Percentiles rank a stretch among this genome's conserved stretches.
These are phyloP conservation scores for roundworm (Caenorhabditis elegans) DNA, from an alignment of 1,140 invertebrate genomes.

Conservation along the genomic window WBcel235 BX284605.5:7154501-7155000, in stretches of 20 bases:
- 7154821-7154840: not conserved
- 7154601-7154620: not conserved
- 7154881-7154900: not conserved
- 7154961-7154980: too few species aligned
- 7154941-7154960: too few species aligned
- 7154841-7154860: not conserved
- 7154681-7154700: not conserved
- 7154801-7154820: not conserved
- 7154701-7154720: not conserved
- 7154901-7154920: constrained; percentile 8
- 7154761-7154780: too few species aligned
- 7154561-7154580: not conserved
- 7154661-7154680: not conserved
- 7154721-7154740: not conserved
- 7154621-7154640: not conserved
- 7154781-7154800: too few species aligned
- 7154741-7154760: not conserved
- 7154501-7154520: too few species aligned
- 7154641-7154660: not conserved
- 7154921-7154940: too few species aligned
- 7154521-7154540: too few species aligned
- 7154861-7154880: not conserved
- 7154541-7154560: too few species aligned
- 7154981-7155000: too few species aligned
- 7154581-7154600: not conserved